These are phyloP conservation scores for Galeopsomyia nigrocyanea DNA, from an alignment of 2,888 invertebrate genomes.

Conservation along the genomic window DNA sequence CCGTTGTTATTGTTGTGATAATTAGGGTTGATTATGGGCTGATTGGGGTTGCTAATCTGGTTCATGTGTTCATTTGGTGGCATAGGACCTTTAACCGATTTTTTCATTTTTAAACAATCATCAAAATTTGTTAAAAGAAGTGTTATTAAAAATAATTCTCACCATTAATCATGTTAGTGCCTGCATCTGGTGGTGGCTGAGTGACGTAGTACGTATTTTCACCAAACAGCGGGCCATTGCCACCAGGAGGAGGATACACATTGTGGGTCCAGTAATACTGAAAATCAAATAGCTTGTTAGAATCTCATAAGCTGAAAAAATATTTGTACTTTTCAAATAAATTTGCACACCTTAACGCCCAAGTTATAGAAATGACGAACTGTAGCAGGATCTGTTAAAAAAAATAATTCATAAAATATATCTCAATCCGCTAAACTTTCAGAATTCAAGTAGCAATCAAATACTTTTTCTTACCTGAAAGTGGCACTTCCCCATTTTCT, in stretches of 20 bases:
- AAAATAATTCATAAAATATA: not conserved
- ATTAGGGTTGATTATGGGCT: conserved; percentile 27
- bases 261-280: conserved; percentile 46
- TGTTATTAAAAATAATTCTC: conserved; percentile 2
- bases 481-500: conserved; percentile 73
- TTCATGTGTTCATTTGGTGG: conserved; percentile 19
- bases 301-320: conserved; percentile 1
- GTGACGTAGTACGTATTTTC: conserved; percentile 40
- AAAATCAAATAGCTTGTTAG: conserved; percentile 10
- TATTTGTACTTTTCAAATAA: conserved; percentile 21
- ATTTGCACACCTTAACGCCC: conserved; percentile 71
- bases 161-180: conserved; percentile 36
- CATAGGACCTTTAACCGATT: conserved; percentile 11
- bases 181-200: conserved; percentile 30
- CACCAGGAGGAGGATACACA: conserved; percentile 38
- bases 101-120: not conserved
- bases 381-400: conserved; percentile 71
- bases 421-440: not conserved
- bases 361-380: conserved; percentile 79
- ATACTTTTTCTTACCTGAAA: conserved; percentile 68
- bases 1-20: conserved; percentile 30
- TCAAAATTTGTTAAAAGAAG: not conserved
- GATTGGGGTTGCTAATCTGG: not conserved
- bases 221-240: conserved; percentile 28
- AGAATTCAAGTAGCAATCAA: conserved; percentile 19